Evolutionary conservation across 2,797 vertebrate species (phyloP).

Genomic region (Gorsachius magnificus): DNA sequence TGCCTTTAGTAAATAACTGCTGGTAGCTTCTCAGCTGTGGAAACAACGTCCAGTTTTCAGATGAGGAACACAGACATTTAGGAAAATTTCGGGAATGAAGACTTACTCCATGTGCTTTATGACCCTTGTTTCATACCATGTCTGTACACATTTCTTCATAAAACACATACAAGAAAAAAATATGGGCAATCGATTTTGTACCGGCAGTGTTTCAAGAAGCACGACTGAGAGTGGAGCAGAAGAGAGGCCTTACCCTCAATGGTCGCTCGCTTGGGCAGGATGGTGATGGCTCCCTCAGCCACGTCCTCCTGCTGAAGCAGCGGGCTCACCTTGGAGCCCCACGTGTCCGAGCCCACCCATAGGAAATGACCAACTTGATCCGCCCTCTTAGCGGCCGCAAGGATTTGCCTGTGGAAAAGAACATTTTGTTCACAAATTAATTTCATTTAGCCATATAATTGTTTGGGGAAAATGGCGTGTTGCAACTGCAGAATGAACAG

Average conservation of each 20-base stretch:
- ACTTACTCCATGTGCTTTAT: neutral
- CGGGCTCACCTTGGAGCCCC: conserved; percentile 90
- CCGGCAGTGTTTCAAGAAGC: neutral
- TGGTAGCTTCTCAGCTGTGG: neutral
- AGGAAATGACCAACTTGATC: conserved; percentile 92
- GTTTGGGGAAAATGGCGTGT: neutral
- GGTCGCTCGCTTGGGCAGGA: conserved; percentile 91
- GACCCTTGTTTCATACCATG: neutral
- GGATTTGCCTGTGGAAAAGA: conserved; percentile 84
- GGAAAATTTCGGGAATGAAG: neutral
- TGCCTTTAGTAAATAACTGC: neutral
- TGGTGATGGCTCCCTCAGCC: conserved; percentile 91
- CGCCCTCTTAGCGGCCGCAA: conserved; percentile 91
- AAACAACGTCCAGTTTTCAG: neutral
- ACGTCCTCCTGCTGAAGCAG: conserved; percentile 89
- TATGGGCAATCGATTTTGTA: fast-evolving
- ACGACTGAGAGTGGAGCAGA: neutral
- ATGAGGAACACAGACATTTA: neutral
- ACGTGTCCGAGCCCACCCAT: conserved; percentile 96
- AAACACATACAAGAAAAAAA: fast-evolving
- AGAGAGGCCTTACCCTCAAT: conserved; percentile 83
- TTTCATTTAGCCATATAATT: fast-evolving
- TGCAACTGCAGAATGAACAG: neutral
- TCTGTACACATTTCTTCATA: neutral
- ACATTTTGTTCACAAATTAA: neutral